Evolutionary conservation across 2,113 vertebrate genomes (phyloP).

Genomic region (Probosciger aterrimus): DNA sequence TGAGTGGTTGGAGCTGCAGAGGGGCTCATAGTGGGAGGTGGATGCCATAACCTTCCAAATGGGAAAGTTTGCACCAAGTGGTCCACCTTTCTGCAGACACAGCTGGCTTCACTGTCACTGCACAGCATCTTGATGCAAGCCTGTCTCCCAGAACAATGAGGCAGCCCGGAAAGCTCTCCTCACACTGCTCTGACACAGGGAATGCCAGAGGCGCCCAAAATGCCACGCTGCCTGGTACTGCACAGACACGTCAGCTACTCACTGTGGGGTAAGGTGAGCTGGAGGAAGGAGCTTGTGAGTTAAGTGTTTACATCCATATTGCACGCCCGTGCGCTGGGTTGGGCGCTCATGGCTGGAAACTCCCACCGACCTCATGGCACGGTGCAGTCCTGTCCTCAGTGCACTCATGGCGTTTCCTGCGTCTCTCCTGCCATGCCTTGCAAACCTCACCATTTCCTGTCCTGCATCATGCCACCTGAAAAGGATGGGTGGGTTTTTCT

Average conservation of each 20-base stretch:
- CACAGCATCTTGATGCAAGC: neutral
- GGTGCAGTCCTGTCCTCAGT: rapidly evolving
- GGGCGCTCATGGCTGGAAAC: rapidly evolving
- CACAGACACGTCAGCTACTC: rapidly evolving
- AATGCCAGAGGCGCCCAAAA: neutral
- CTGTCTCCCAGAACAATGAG: neutral
- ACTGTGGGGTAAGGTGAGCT: rapidly evolving
- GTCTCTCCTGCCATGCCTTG: neutral
- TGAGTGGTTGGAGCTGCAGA: neutral
- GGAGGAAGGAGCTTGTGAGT: neutral
- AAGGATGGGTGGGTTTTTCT: neutral
- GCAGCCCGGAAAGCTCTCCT: neutral
- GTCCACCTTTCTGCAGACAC: neutral
- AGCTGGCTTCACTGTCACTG: neutral
- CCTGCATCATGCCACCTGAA: rapidly evolving
- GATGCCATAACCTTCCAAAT: neutral
- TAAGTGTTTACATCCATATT: rapidly evolving
- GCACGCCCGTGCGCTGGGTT: rapidly evolving
- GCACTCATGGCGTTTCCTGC: rapidly evolving
- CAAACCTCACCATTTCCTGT: neutral
- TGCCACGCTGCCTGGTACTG: rapidly evolving
- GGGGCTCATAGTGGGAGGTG: neutral
- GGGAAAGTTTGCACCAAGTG: neutral
- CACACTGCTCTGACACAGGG: neutral
- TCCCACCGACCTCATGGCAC: rapidly evolving